These are phyloP conservation scores for Phania funesta DNA, from an alignment of 2,888 invertebrate species.

Conservation along the genomic window DNA sequence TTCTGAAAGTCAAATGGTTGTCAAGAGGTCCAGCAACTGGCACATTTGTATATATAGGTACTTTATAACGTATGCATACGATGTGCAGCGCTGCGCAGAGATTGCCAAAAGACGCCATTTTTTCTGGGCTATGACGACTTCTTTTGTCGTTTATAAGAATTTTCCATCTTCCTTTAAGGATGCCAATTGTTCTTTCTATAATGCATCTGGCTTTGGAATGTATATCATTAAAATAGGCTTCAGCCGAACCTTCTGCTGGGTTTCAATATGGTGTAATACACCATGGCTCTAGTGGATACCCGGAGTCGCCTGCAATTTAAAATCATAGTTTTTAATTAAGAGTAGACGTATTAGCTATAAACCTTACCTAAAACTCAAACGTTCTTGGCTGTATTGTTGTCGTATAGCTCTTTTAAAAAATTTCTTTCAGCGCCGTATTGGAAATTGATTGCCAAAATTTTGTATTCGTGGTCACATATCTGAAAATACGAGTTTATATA, in stretches of 20 bases:
- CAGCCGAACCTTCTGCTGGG: conserved; percentile 7
- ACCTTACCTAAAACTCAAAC: neutral
- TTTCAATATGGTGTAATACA: conserved; percentile 45
- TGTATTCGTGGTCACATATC: too few species aligned
- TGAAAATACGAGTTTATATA: too few species aligned
- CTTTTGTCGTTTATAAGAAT: conserved; percentile 36
- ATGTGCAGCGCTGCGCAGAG: neutral
- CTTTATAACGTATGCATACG: conserved; percentile 4
- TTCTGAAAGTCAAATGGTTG: neutral
- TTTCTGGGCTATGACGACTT: conserved; percentile 20
- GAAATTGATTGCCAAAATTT: too few species aligned
- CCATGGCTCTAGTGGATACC: too few species aligned
- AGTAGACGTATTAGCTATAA: neutral
- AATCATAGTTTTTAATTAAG: neutral
- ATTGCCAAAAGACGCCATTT: neutral
- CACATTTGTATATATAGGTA: neutral
- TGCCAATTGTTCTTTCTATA: conserved; percentile 41
- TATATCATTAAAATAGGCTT: conserved; percentile 29
- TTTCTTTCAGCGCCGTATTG: too few species aligned
- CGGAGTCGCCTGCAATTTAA: neutral
- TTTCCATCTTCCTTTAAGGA: conserved; percentile 35
- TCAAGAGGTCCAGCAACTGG: neutral
- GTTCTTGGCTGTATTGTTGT: neutral
- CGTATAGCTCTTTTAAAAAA: neutral
- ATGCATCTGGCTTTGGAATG: conserved; percentile 45